A percentile compares a stretch with the other conserved stretches of the same genome.
These are phyloP conservation scores for Macrotrachela quadricornifera DNA, from an alignment of 1,140 invertebrate species.

Conservation along the genomic window DNA sequence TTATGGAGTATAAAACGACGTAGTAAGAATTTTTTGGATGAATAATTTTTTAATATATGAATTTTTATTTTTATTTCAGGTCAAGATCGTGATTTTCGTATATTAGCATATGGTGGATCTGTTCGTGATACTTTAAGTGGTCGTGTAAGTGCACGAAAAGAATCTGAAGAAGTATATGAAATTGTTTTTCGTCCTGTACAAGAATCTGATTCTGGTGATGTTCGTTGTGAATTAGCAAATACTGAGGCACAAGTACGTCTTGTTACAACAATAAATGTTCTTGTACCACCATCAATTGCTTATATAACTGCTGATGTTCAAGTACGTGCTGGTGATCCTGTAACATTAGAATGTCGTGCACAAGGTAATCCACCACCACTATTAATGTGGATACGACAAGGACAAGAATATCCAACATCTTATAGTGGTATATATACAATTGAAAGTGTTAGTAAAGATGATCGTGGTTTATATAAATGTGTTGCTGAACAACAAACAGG, in stretches of 20 bases:
- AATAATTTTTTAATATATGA: no score
- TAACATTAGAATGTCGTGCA: not conserved
- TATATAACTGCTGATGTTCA: slow-evolving; percentile 5
- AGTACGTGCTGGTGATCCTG: not conserved
- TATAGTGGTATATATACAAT: not conserved
- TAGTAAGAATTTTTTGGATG: not conserved
- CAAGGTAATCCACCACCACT: slow-evolving; percentile 7
- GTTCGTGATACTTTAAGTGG: slow-evolving; percentile 6
- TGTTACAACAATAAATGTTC: not conserved
- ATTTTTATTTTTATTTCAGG: no score
- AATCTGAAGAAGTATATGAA: slow-evolving; percentile 9
- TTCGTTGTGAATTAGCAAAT: slow-evolving; percentile 7
- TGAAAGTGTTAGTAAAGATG: slow-evolving; percentile 3
- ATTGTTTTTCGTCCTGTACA: slow-evolving; percentile 6
- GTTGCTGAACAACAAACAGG: slow-evolving; percentile 2
- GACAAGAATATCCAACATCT: not conserved
- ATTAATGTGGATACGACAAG: slow-evolving; percentile 4
- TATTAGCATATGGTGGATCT: slow-evolving; percentile 3
- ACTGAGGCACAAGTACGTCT: slow-evolving; percentile 5
- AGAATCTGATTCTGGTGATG: slow-evolving; percentile 1
- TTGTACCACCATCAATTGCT: slow-evolving; percentile 1
- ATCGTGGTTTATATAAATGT: slow-evolving; percentile 5
- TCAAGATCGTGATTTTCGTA: not conserved
- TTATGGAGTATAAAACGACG: slow-evolving; percentile 4
- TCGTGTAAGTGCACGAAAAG: slow-evolving; percentile 5